phyloP scores from a whole-genome alignment of 2,113 vertebrate genomes.

The Rutilus rutilus region DNA sequence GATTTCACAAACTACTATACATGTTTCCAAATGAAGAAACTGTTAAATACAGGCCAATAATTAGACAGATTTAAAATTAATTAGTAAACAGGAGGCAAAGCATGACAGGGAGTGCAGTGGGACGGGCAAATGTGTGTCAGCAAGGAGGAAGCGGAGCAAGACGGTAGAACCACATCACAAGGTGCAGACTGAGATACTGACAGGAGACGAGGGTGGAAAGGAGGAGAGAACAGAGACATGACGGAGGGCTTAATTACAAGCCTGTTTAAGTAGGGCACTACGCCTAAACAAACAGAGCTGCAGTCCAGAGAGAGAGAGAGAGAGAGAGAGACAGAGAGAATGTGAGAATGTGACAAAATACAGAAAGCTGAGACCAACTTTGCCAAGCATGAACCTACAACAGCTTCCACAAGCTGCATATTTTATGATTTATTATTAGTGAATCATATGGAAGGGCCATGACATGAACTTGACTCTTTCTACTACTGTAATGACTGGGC shows the following conservation, averaged over 20 bases:
- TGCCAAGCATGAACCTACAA: background rate
- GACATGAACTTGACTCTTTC: background rate
- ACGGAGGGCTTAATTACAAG: slow-evolving; percentile 42
- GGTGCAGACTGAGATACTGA: slow-evolving; percentile 45
- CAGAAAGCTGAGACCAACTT: slow-evolving; percentile 4
- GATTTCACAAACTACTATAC: slow-evolving; percentile 37
- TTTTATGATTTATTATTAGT: background rate
- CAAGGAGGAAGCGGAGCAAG: slow-evolving; percentile 14
- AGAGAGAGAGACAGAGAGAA: background rate
- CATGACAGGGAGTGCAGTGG: slow-evolving; percentile 35
- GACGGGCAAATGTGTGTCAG: slow-evolving; percentile 16
- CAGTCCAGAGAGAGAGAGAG: background rate
- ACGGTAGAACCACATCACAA: slow-evolving; percentile 19
- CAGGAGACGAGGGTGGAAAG: background rate
- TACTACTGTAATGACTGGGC: background rate
- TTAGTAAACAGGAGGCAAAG: slow-evolving; percentile 40
- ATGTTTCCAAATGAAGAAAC: slow-evolving; percentile 22
- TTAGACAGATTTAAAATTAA: slow-evolving; percentile 58
- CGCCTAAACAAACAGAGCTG: slow-evolving; percentile 34
- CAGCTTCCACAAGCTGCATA: background rate
- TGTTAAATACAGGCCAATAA: slow-evolving; percentile 60
- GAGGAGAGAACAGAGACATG: slow-evolving; percentile 7
- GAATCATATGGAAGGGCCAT: background rate
- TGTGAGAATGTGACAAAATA: background rate
- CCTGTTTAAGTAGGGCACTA: slow-evolving; percentile 40